phyloP scores from a whole-genome alignment of 2,888 invertebrate species.

The Brachypterus glaber region DNA sequence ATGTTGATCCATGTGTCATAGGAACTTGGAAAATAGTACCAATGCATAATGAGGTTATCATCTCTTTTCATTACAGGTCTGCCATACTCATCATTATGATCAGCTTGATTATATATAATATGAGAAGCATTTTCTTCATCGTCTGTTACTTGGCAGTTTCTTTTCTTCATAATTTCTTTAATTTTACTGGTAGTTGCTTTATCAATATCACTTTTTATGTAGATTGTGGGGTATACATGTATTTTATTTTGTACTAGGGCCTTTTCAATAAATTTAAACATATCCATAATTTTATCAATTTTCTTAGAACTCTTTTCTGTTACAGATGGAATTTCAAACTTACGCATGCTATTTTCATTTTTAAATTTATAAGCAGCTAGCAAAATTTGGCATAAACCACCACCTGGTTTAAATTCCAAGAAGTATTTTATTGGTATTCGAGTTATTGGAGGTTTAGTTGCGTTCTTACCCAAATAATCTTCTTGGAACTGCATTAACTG shows the following conservation, averaged over 20 bases:
- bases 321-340: constrained; percentile 85
- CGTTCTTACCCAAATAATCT: constrained; percentile 89
- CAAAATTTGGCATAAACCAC: constrained; percentile 86
- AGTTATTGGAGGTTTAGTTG: constrained; percentile 77
- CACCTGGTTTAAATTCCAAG: constrained; percentile 90
- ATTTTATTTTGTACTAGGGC: constrained; percentile 73
- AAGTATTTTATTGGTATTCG: constrained; percentile 88
- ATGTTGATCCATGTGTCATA: constrained; percentile 72
- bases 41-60: constrained; percentile 77
- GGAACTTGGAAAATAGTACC: constrained; percentile 94
- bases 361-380: constrained; percentile 92
- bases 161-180: constrained; percentile 79
- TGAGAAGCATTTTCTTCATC: constrained; percentile 87
- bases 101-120: constrained; percentile 75
- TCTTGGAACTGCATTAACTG: constrained; percentile 95
- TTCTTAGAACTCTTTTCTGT: constrained; percentile 68
- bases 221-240: constrained; percentile 69
- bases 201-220: constrained; percentile 77
- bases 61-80: constrained; percentile 70
- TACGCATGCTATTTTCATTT: constrained; percentile 90
- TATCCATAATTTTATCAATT: constrained; percentile 85
- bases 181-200: constrained; percentile 68
- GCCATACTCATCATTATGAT: constrained; percentile 87
- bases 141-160: constrained; percentile 68
- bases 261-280: constrained; percentile 85